Percentiles rank a stretch among this genome's conserved stretches.
phyloP scores from a whole-genome alignment of 2,113 vertebrate genomes.

The Triplophysa siluroides region DNA sequence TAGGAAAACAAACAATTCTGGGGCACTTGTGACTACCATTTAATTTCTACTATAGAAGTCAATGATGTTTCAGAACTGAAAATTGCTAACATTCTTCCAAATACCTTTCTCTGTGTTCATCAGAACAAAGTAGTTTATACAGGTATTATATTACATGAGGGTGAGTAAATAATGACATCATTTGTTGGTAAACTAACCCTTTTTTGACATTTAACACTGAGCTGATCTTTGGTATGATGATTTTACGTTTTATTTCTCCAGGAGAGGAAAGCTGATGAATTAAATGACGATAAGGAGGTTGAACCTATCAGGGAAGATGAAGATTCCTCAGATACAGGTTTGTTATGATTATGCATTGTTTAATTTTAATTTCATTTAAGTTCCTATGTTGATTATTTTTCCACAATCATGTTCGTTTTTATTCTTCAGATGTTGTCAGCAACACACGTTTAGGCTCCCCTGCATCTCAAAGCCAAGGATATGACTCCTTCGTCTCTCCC shows the following conservation, averaged over 20 bases:
- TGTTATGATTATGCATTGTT: conserved; percentile 14
- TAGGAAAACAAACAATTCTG: too few species aligned
- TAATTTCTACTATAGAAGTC: too few species aligned
- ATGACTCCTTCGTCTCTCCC: conserved; percentile 63
- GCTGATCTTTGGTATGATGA: background rate
- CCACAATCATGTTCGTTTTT: background rate
- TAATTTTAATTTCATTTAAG: background rate
- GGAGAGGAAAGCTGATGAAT: conserved; percentile 46
- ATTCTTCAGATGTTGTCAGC: conserved; percentile 69
- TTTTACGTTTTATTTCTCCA: conserved; percentile 10
- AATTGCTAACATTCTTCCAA: too few species aligned
- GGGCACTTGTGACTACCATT: too few species aligned
- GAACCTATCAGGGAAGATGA: conserved; percentile 68
- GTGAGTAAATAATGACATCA: too few species aligned
- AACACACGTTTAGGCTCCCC: conserved; percentile 16
- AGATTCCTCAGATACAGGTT: conserved; percentile 76
- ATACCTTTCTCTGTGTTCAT: too few species aligned
- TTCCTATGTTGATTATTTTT: too few species aligned
- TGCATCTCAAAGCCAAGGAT: conserved; percentile 54
- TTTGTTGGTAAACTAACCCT: too few species aligned
- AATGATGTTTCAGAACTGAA: too few species aligned
- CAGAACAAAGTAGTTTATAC: too few species aligned
- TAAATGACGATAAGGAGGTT: conserved; percentile 11
- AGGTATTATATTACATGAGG: too few species aligned
- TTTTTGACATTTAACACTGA: too few species aligned